Conservation (phyloP, 2,113 vertebrate species). For the Potamarius usumacintae region DNA sequence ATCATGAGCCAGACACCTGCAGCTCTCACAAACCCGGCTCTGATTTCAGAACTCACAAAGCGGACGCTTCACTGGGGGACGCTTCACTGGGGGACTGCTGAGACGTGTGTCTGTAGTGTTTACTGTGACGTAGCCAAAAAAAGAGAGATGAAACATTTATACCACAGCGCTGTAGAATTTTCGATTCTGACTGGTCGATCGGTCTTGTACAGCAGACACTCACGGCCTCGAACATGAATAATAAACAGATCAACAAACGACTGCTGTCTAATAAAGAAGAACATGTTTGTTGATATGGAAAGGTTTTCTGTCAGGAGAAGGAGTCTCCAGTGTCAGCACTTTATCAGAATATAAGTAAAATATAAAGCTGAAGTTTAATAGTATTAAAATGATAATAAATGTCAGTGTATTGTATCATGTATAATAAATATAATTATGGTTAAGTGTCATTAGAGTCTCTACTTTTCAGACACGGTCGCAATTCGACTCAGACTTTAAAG, state of each 20-base stretch:
- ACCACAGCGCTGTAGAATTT: neutral
- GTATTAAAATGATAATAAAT: neutral
- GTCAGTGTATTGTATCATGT: no score
- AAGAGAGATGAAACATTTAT: neutral
- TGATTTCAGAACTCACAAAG: slow-evolving; percentile 18
- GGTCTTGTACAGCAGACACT: neutral
- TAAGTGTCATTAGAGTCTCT: neutral
- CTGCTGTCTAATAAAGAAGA: neutral
- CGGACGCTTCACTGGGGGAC: neutral
- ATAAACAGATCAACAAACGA: neutral
- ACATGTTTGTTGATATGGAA: neutral
- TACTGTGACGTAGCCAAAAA: neutral
- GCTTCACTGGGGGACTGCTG: neutral
- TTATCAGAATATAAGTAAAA: neutral
- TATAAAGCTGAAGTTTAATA: neutral
- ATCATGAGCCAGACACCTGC: slow-evolving; percentile 36
- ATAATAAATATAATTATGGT: no score
- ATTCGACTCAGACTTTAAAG: neutral
- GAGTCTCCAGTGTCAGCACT: neutral
- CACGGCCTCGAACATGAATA: neutral
- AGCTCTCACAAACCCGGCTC: slow-evolving; percentile 18
- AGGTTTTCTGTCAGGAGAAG: neutral
- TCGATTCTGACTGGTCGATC: neutral
- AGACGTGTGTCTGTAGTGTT: neutral
- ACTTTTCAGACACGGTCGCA: neutral